A percentile compares a stretch with the other conserved stretches of the same genome.
These are phyloP conservation scores for Cylas formicarius DNA, from an alignment of 1,140 invertebrate species.

Conservation along the genomic window DNA sequence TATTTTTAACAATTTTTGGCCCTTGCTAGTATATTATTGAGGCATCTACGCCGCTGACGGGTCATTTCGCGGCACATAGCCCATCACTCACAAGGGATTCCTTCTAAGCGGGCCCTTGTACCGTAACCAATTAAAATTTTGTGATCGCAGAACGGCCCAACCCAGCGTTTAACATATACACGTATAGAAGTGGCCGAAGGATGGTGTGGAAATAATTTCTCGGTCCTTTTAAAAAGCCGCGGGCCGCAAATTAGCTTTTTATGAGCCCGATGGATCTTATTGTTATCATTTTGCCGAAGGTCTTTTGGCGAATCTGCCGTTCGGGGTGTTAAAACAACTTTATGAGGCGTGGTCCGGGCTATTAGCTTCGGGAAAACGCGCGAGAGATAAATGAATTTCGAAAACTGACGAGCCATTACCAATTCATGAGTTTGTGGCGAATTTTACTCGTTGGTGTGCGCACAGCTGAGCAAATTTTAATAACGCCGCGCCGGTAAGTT, in stretches of 20 bases:
- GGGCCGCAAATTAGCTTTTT: constrained; percentile 29
- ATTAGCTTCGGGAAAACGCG: too few relatives aligned
- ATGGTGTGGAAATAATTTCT: constrained; percentile 23
- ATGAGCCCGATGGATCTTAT: constrained; percentile 19
- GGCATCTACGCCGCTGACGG: neutral
- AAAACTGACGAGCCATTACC: too few relatives aligned
- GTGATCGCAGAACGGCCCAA: constrained; percentile 23
- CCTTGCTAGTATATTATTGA: neutral
- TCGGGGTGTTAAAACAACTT: too few relatives aligned
- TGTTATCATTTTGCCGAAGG: constrained; percentile 21
- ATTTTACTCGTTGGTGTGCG: too few relatives aligned
- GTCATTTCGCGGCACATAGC: neutral
- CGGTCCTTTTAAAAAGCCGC: constrained; percentile 23
- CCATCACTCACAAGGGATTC: constrained; percentile 1
- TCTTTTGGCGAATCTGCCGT: too few relatives aligned
- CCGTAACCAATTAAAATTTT: constrained; percentile 33
- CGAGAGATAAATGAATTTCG: too few relatives aligned
- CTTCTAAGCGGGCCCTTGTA: constrained; percentile 7
- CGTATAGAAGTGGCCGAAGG: constrained; percentile 1
- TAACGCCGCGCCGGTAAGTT: too few relatives aligned
- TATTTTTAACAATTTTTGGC: too few relatives aligned
- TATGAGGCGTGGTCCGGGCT: too few relatives aligned
- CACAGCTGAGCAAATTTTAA: too few relatives aligned
- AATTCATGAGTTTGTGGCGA: too few relatives aligned
- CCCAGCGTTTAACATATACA: constrained; percentile 30